These are phyloP conservation scores for Acrossocheilus wenchowensis DNA, from an alignment of 2,797 vertebrate genomes.

Conservation along the genomic window DNA sequence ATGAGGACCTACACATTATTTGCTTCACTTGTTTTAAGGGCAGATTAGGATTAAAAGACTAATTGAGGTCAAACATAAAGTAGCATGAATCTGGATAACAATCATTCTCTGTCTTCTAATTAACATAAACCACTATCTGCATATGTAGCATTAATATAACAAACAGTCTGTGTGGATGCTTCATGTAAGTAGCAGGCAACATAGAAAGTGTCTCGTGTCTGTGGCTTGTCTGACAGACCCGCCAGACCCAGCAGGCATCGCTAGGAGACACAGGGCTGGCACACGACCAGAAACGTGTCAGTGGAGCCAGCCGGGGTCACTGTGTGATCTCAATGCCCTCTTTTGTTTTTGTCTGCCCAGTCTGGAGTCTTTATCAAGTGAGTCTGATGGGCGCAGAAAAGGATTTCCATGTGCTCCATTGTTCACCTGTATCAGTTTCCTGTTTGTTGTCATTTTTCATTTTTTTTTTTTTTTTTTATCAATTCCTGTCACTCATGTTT, in stretches of 20 bases:
- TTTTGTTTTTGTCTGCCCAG: constrained; percentile 67
- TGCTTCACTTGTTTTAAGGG: constrained; percentile 63
- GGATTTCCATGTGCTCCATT: constrained; percentile 14
- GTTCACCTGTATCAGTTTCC: constrained; percentile 19
- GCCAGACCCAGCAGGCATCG: constrained; percentile 11
- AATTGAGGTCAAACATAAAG: constrained; percentile 73
- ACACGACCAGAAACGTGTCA: constrained; percentile 58
- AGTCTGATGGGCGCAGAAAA: not conserved
- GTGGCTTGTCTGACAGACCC: constrained; percentile 25
- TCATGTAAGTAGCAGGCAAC: not conserved
- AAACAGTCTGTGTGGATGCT: not conserved
- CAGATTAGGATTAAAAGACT: constrained; percentile 69
- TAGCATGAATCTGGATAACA: constrained; percentile 61
- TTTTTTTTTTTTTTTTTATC: not conserved
- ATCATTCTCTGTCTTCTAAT: constrained; percentile 67
- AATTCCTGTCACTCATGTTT: not conserved
- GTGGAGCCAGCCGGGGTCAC: constrained; percentile 14
- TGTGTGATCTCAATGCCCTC: constrained; percentile 67
- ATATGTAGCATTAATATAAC: not conserved
- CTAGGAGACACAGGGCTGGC: constrained; percentile 57
- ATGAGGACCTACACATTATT: not conserved
- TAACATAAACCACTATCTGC: constrained; percentile 57
- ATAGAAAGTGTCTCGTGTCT: not conserved
- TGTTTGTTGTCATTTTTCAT: constrained; percentile 12
- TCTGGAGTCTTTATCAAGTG: constrained; percentile 52